Percentiles rank a stretch among this genome's conserved stretches.
These are phyloP conservation scores for Sinella curviseta DNA, from an alignment of 1,140 invertebrate species.

Conservation along the genomic window DNA sequence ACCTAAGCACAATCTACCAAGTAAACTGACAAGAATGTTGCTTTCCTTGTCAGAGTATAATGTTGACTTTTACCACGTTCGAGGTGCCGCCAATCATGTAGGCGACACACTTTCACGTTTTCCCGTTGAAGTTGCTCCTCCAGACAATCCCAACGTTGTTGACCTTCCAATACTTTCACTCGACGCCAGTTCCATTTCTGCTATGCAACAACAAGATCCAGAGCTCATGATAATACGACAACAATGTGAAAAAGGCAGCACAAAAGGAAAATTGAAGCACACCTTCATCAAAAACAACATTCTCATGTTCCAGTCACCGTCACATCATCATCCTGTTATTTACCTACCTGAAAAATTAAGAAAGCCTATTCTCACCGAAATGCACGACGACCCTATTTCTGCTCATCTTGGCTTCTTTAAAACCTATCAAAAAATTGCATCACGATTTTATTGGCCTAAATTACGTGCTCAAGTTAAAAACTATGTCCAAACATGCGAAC, in stretches of 20 bases:
- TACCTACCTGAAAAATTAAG: too few relatives aligned
- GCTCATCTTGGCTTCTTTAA: too few relatives aligned
- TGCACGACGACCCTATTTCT: too few relatives aligned
- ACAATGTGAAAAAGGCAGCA: background rate
- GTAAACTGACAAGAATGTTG: conserved; percentile 1
- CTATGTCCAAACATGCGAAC: background rate
- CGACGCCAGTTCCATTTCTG: background rate
- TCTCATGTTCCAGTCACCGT: background rate
- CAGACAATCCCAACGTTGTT: too few relatives aligned
- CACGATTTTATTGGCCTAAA: too few relatives aligned
- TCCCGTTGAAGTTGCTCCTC: too few relatives aligned
- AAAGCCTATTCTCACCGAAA: too few relatives aligned
- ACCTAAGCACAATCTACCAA: background rate
- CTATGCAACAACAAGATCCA: background rate
- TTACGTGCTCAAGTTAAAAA: background rate
- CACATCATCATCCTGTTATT: background rate
- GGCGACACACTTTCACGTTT: too few relatives aligned
- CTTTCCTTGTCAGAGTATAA: background rate
- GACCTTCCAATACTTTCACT: too few relatives aligned
- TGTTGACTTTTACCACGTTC: background rate
- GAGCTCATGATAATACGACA: background rate
- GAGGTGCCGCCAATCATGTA: background rate
- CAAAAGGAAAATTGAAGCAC: too few relatives aligned
- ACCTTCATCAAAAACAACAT: too few relatives aligned
- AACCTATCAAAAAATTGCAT: too few relatives aligned